Conservation (phyloP, 2,113 vertebrate genomes). For the Scomber japonicus region DNA sequence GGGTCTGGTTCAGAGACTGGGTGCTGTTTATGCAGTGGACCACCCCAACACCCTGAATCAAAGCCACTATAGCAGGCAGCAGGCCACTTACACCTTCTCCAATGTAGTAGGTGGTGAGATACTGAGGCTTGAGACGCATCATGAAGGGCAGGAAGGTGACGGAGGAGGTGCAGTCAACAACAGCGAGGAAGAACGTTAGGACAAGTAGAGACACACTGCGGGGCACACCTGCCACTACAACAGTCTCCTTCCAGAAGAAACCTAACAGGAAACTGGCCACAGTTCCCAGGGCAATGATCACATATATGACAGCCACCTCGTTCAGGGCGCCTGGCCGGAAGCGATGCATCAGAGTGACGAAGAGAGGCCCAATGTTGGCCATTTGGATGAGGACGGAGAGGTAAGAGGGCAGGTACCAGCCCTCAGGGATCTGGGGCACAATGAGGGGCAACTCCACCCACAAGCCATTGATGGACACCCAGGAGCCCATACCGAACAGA, state of each 20-base stretch:
- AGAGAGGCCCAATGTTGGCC: conserved; percentile 88
- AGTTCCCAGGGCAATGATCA: conserved; percentile 79
- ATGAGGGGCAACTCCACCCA: conserved; percentile 90
- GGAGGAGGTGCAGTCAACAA: conserved; percentile 89
- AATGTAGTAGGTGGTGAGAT: conserved; percentile 87
- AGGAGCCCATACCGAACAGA: conserved; percentile 89
- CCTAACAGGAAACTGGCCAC: conserved; percentile 83
- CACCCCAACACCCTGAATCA: conserved; percentile 86
- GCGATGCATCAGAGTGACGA: conserved; percentile 84
- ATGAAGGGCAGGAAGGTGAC: conserved; percentile 91
- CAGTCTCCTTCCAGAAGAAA: conserved; percentile 86
- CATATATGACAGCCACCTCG: conserved; percentile 80
- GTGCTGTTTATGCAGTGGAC: conserved; percentile 81
- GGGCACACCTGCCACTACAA: conserved; percentile 63
- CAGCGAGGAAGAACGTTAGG: conserved; percentile 86
- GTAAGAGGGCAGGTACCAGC: conserved; percentile 90
- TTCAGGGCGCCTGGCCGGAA: conserved; percentile 79
- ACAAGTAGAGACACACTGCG: conserved; percentile 83
- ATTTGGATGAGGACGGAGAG: conserved; percentile 88
- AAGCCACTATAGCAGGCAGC: conserved; percentile 85
- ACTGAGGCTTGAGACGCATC: conserved; percentile 82
- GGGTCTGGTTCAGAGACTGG: conserved; percentile 45
- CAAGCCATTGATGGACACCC: conserved; percentile 89
- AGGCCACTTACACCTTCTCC: conserved; percentile 89
- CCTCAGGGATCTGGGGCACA: conserved; percentile 86